Evolutionary conservation across 1,140 invertebrate species (phyloP).

Genomic region (Dendrolimus punctatus): DNA sequence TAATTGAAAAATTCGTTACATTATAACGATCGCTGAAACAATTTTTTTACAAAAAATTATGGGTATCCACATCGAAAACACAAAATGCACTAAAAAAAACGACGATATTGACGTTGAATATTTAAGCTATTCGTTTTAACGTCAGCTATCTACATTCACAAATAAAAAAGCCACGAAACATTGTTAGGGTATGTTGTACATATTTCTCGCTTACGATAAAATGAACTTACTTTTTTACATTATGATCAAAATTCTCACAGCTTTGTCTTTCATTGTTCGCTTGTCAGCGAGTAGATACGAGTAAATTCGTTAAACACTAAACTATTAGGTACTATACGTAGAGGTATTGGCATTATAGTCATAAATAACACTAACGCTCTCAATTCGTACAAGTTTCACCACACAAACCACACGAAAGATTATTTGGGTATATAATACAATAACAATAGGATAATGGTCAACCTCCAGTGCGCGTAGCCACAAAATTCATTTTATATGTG

Average conservation of each 20-base stretch:
- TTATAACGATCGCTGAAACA: conserved; percentile 1
- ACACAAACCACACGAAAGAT: conserved; percentile 12
- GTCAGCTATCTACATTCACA: conserved; percentile 30
- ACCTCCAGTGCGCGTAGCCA: no score
- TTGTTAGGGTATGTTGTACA: conserved; percentile 21
- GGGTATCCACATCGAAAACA: not conserved
- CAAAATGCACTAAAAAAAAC: no score
- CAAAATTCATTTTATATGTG: no score
- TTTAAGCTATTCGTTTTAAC: no score
- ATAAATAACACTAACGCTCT: conserved; percentile 33
- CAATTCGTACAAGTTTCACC: conserved; percentile 14
- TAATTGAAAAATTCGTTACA: conserved; percentile 7
- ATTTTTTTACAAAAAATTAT: no score
- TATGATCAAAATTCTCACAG: conserved; percentile 72
- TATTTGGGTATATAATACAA: not conserved
- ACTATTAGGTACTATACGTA: conserved; percentile 58
- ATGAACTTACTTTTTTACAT: conserved; percentile 67
- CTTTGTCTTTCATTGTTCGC: conserved; percentile 73
- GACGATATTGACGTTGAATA: no score
- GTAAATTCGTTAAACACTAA: conserved; percentile 68
- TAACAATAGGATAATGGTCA: no score
- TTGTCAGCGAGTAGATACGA: conserved; percentile 54
- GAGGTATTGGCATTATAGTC: conserved; percentile 54
- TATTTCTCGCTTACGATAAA: conserved; percentile 47
- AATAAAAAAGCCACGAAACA: conserved; percentile 27